Conservation (phyloP, 35 echinoderm and acorn worm species). For the Apostichopus japonicus region DNA sequence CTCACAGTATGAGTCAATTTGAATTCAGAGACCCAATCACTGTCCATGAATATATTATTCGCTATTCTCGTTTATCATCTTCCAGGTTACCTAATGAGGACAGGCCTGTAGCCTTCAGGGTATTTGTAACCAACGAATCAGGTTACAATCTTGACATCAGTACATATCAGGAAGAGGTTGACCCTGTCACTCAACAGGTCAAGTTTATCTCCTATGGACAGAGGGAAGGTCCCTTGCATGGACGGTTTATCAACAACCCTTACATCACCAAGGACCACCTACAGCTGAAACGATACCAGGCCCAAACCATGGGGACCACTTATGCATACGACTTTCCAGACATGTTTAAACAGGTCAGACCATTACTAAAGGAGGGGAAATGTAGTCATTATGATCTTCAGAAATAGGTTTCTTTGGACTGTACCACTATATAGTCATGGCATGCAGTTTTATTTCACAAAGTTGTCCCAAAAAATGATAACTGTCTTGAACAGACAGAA, state of each 20-base stretch:
- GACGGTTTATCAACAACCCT: slow-evolving; percentile 78
- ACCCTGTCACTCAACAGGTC: slow-evolving; percentile 72
- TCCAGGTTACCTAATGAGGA: slow-evolving; percentile 64
- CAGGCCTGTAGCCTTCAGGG: slow-evolving; percentile 70
- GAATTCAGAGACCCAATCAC: too few species aligned
- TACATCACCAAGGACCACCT: slow-evolving; percentile 99
- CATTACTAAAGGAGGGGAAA: background rate
- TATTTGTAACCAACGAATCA: slow-evolving; percentile 98
- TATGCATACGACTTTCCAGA: slow-evolving; percentile 96
- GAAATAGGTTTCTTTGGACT: too few species aligned
- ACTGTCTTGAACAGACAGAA: too few species aligned
- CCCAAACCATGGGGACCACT: slow-evolving; percentile 76
- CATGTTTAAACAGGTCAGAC: slow-evolving; percentile 94
- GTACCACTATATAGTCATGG: too few species aligned
- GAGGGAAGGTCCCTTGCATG: slow-evolving; percentile 80
- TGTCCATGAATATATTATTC: too few species aligned
- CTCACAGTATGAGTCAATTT: too few species aligned
- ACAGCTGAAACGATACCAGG: slow-evolving; percentile 93
- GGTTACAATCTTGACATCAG: slow-evolving; percentile 97
- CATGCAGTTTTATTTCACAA: too few species aligned
- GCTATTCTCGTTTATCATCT: background rate
- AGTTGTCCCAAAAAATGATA: too few species aligned
- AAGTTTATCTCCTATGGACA: slow-evolving; percentile 81
- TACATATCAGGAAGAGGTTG: slow-evolving; percentile 85
- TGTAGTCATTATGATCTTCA: too few species aligned